Evolutionary conservation across 1,140 invertebrate genomes (phyloP).

Genomic region (Drosophila kepulauana): DNA sequence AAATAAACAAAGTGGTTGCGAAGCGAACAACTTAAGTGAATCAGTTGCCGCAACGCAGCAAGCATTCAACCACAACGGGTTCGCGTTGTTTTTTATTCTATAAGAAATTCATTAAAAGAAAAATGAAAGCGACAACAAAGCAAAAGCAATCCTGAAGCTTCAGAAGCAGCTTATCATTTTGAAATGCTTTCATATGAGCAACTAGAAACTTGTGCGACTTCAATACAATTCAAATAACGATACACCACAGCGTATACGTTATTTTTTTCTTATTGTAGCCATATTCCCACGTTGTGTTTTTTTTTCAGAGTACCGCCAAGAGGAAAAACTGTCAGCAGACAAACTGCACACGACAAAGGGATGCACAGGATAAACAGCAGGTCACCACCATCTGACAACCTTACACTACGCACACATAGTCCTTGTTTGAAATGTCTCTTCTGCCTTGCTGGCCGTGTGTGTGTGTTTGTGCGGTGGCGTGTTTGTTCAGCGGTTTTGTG

Average conservation of each 20-base stretch:
- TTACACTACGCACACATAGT: constrained; percentile 16
- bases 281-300: background rate
- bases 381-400: constrained; percentile 26
- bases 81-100: too few relatives aligned
- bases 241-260: constrained; percentile 2
- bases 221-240: background rate
- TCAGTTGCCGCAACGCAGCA: constrained; percentile 22
- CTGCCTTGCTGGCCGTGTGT: constrained; percentile 16
- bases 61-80: background rate
- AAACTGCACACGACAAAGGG: constrained; percentile 29
- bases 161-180: background rate
- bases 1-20: constrained; percentile 32
- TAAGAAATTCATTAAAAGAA: background rate
- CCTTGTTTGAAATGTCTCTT: constrained; percentile 30
- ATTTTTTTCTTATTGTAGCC: background rate
- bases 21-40: constrained; percentile 25
- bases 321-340: background rate
- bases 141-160: background rate
- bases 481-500: constrained; percentile 70
- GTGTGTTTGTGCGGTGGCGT: constrained; percentile 20
- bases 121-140: constrained; percentile 18
- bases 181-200: background rate
- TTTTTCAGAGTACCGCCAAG: background rate
- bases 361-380: constrained; percentile 38
- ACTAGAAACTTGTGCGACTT: background rate